Evolutionary conservation across 2,113 vertebrate species (phyloP).

Genomic region (Xerus inauris): DNA sequence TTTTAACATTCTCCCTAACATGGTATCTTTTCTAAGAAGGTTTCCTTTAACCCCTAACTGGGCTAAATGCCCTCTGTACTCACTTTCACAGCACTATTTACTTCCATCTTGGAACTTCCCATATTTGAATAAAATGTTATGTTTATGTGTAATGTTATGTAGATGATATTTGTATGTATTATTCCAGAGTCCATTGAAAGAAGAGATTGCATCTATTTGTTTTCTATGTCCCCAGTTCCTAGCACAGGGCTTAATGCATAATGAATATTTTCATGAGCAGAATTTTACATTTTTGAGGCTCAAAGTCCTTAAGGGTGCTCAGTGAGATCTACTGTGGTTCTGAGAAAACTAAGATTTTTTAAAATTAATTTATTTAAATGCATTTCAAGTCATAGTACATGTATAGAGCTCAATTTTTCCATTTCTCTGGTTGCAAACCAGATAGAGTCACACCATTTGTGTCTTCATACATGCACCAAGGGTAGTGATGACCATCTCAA

Average conservation of each 20-base stretch:
- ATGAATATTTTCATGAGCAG: neutral
- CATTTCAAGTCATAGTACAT: no score
- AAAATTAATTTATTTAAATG: no score
- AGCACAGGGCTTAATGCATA: neutral
- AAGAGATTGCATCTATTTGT: neutral
- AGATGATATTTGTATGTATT: no score
- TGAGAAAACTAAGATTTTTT: constrained; percentile 57
- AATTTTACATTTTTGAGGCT: neutral
- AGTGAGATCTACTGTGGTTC: neutral
- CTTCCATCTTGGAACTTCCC: neutral
- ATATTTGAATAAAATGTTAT: neutral
- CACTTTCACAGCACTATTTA: neutral
- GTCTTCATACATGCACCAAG: no score
- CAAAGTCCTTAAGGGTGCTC: neutral
- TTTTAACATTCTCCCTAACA: neutral
- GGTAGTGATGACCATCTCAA: no score
- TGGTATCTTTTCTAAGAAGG: neutral
- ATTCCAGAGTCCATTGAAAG: neutral
- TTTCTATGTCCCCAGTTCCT: neutral
- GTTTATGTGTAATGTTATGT: neutral
- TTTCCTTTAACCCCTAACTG: neutral
- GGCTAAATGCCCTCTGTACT: neutral
- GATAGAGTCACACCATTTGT: no score
- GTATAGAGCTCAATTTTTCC: no score
- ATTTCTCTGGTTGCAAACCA: no score